Evolutionary conservation across 2,113 vertebrate genomes (phyloP), one percentile per base, ranked within the genome.

Genomic region (Ranitomeya variabilis): DNA sequence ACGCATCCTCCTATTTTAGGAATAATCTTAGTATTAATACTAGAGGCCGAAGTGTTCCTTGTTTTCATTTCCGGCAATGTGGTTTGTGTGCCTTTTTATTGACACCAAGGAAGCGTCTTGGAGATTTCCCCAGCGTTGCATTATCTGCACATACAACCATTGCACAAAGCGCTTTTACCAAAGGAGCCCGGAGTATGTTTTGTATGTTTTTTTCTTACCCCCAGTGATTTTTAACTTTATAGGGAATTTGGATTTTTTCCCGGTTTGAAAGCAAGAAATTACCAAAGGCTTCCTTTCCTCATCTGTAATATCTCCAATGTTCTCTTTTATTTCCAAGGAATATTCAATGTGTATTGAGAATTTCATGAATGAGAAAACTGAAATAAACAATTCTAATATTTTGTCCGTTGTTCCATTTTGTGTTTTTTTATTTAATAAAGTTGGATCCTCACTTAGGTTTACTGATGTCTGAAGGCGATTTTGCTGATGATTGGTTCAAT

Each of bases 311-410:
- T 67, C 45, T 73, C 79, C 86, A 45, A 4, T 73, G 67, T 59
- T 45, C 60, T 62, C 45, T 80, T 45, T 77, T 67, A 45, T 60
- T 88, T 69, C 86, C 64, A 51, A 80, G 45, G 69, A 57, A 54
- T 81, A 26, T 74, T 73, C 71, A 26, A 73, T 80, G 23, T 88
- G 55, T 83, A 73, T 23, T 74, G 64, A 45, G 86, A 82, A 57
- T 80, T 80, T 86, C 18, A 26, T 80, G 54, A 67, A n/a, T 79
- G 76, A 59, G 10, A 26, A 81, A 71, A 37, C 16, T 59, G 67
- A 82, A 87, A 80, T 87, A 82, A 88, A 88, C 13, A 16, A 16
- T 60, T 79, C 67, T 88, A 87, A 87, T 78, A 19, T 87, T 80
- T 54, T 21, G 62, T 69, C 14, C 66, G 10, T 55, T 26, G 57